Evolutionary conservation across 1,140 invertebrate genomes (phyloP).

Genomic region (Eriocheir sinensis): DNA sequence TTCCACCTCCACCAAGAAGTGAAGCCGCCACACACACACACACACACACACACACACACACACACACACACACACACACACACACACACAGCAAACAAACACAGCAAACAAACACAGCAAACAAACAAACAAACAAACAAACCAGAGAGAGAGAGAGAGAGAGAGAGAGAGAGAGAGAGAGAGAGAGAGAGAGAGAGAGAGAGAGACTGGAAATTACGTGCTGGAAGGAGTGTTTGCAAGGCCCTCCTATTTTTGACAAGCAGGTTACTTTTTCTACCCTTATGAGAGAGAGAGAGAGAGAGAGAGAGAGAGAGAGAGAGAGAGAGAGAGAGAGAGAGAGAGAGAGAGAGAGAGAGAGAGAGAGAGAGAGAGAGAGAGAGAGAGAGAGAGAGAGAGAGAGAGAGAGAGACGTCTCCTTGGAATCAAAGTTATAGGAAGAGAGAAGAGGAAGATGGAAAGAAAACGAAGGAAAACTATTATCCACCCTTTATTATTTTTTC

Average conservation of each 20-base stretch:
- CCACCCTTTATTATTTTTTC: background rate
- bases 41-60: conserved; percentile 42
- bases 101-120: no score
- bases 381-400: conserved; percentile 33
- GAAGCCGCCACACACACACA: conserved; percentile 40
- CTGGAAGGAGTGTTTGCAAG: background rate
- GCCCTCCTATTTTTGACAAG: background rate
- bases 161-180: conserved; percentile 35
- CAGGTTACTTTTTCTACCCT: background rate
- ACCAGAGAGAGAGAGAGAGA: background rate
- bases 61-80: conserved; percentile 37
- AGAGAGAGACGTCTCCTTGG: background rate
- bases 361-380: conserved; percentile 19
- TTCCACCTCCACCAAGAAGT: no score
- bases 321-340: conserved; percentile 29
- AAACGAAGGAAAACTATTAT: conserved; percentile 26
- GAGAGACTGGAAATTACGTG: background rate
- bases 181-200: conserved; percentile 28
- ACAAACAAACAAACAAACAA: background rate
- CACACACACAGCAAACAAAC: background rate
- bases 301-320: conserved; percentile 37
- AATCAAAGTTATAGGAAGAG: background rate
- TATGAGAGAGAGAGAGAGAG: background rate
- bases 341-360: conserved; percentile 30
- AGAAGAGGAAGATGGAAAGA: background rate